Base-by-base conservation (phyloP, 30 jellyfish, hydroid and myxozoan genomes). In the Phacellophora camtschatica region DNA sequence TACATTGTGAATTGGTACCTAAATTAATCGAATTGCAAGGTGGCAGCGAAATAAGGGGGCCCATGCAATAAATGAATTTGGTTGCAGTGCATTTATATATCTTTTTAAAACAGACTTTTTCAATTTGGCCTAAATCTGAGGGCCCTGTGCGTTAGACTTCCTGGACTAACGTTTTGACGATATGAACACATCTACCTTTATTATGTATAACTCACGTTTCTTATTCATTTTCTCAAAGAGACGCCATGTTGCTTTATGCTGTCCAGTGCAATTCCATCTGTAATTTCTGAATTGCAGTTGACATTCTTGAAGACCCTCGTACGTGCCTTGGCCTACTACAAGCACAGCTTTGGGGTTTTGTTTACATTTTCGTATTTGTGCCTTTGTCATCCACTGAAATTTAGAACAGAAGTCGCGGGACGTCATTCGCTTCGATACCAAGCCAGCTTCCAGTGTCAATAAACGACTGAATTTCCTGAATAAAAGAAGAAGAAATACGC, bases 241-340 rank as follows among this genome's bases (percentile, higher is more conserved):
- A 0, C 89, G 78, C 96, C 96, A 86, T 18, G 89, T 27, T 22
- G 86, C 35, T 27, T 81, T 30, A n/a, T n/a, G n/a, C 29, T 70
- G 73, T n/a, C 95, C 88, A 0, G 96, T 86, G 56, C 96, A 86
- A 81, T 86, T 86, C 96, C 96, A 86, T 41, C 96, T 39, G 51
- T 66, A 64, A 35, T 75, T 33, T 30, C 58, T 56, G 58, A 86
- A 86, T 69, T 86, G 96, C 23, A 43, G 16, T 50, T 86, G 96
- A 70, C 96, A 86, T 56, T 86, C 96, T 67, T 86, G 76, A 5
- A 86, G 82, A 30, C 96, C 96, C 45, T 68, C 74, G 39, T 72
- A 70, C 12, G 96, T 64, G 4, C 96, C 96, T 63, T 86, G 89
- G 13, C 96, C 96, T 11, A 86, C 68, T 4, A 86, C 55, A 16